Base-by-base conservation (phyloP, 2,797 vertebrate species). In the Lithobates pipiens region DNA sequence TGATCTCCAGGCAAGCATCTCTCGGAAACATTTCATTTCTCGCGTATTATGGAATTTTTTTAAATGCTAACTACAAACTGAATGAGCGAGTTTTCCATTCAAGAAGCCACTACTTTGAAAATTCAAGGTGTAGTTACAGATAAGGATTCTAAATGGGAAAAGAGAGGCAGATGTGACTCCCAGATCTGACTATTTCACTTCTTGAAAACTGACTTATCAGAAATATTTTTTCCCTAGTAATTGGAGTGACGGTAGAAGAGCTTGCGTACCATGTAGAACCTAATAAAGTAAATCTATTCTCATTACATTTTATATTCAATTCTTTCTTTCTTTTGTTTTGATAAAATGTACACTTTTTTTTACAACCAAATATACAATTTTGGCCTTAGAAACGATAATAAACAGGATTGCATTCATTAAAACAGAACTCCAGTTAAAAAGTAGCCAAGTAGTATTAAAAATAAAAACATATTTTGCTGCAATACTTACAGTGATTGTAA, bases 61-160 rank as follows among this genome's bases (percentile, higher is more conserved):
- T 88, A 85, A 90, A 91, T 0, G 25, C 76, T 83, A 84, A 68
- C 46, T 76, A 84, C 69, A 88, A 71, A 86, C 78, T 25, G 46
- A 86, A 91, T 89, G 89, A 88, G 67, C 76, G 85, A 42, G 85
- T 89, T 93, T 92, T 87, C 90, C 86, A 91, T 92, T 91, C 89
- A 88, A 91, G 84, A 89, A 87, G 88, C 91, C 88, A 77, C n/a
- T 88, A 88, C 89, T 94, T 92, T 91, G 89, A 89, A 77, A 90
- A 87, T 89, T 89, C 92, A 92, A 94, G 92, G 92, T 93, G 92
- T 89, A 89, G 90, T 74, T 82, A 83, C 86, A 94, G 93, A 94
- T 94, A 94, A 94, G 92, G 89, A 91, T 90, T 91, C 88, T 88
- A 91, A 91, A 92, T 92, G 91, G 71, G 70, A 82, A 86, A 90